Conservation (phyloP, 2,888 invertebrate genomes). For the Bombylius major region DNA sequence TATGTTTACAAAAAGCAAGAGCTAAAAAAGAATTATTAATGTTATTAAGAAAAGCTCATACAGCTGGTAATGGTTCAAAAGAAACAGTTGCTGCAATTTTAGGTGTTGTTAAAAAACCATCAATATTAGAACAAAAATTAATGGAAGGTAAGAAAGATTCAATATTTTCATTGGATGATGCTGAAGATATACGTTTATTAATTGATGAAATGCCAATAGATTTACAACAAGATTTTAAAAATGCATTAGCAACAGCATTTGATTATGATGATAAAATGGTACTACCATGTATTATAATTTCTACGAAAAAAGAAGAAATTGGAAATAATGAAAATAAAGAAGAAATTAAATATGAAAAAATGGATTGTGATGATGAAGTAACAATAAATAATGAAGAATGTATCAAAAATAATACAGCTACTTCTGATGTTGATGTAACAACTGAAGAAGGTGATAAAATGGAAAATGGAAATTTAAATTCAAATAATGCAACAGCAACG, state of each 20-base stretch:
- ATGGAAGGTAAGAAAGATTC: constrained; percentile 41
- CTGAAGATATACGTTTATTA: constrained; percentile 23
- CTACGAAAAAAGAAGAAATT: constrained; percentile 8
- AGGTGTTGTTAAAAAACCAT: constrained; percentile 45
- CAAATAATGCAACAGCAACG: constrained; percentile 4
- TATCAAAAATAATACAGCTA: constrained; percentile 3
- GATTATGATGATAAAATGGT: constrained; percentile 24
- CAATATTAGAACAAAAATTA: constrained; percentile 58
- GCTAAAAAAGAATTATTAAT: constrained; percentile 55
- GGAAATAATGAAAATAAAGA: constrained; percentile 15
- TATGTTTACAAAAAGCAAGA: constrained; percentile 61
- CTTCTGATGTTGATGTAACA: constrained; percentile 12
- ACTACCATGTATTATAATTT: constrained; percentile 5
- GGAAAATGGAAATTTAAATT: constrained; percentile 20
- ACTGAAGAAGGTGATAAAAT: constrained; percentile 21
- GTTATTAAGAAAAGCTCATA: constrained; percentile 50
- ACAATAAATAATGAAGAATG: constrained; percentile 4
- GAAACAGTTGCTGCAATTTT: constrained; percentile 36
- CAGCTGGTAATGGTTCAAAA: constrained; percentile 38
- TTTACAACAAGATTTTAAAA: constrained; percentile 40
- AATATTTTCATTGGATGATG: constrained; percentile 22
- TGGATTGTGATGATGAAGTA: constrained; percentile 24
- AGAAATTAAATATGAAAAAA: constrained; percentile 16
- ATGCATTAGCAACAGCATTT: constrained; percentile 42
- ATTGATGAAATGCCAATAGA: constrained; percentile 28